Percentiles rank a stretch among this genome's conserved stretches.
Conservation (phyloP, 2,888 invertebrate genomes). For the Chalcosyrphus nemorum region DNA sequence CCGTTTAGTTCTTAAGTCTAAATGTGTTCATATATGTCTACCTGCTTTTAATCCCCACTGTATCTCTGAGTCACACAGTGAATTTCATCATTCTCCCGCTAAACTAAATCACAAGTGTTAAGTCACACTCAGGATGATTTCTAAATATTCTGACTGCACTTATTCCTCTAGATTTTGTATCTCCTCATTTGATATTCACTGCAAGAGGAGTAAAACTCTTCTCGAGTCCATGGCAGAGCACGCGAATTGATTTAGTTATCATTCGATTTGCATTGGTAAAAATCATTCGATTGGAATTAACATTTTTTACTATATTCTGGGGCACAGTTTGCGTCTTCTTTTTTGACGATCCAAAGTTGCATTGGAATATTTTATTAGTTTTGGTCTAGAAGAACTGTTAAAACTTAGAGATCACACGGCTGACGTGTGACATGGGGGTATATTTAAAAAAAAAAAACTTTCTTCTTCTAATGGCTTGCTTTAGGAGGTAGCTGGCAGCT, state of each 20-base stretch:
- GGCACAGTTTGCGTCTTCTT: slow-evolving; percentile 34
- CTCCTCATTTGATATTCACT: slow-evolving; percentile 19
- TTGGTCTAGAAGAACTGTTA: not conserved
- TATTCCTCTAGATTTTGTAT: not conserved
- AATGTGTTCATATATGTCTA: not conserved
- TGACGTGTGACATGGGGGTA: no score
- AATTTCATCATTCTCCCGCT: slow-evolving; percentile 28
- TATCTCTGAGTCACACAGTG: not conserved
- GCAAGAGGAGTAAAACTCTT: not conserved
- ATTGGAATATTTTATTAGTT: slow-evolving; percentile 35
- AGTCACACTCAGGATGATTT: slow-evolving; percentile 20
- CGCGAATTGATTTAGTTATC: slow-evolving; percentile 40
- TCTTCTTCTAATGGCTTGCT: no score
- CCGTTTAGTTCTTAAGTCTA: no score
- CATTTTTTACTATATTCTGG: slow-evolving; percentile 34
- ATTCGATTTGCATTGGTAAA: slow-evolving; percentile 36
- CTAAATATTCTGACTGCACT: slow-evolving; percentile 19
- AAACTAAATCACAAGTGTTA: slow-evolving; percentile 43
- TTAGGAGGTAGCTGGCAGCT: no score
- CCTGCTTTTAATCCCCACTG: not conserved
- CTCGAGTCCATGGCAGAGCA: not conserved
- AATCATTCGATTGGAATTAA: slow-evolving; percentile 11
- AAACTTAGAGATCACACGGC: not conserved
- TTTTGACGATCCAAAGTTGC: slow-evolving; percentile 16
- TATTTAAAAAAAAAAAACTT: no score